Evolutionary conservation across 2,888 invertebrate species (phyloP).

Genomic region (Aleiodes alternator): DNA sequence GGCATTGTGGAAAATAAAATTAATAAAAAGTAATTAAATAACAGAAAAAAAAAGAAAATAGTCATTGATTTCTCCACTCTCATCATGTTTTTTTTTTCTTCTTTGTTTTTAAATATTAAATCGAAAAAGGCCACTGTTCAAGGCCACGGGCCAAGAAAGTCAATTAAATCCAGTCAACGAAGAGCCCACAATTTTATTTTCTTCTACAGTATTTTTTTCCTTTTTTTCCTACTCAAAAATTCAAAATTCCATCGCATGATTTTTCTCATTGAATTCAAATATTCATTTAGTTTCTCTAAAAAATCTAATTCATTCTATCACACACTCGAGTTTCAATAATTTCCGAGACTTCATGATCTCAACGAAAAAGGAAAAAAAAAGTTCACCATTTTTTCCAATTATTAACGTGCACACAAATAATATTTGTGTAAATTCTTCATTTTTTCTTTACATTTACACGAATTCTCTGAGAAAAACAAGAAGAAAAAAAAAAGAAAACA

Average conservation of each 20-base stretch:
- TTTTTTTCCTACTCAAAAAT: slow-evolving; percentile 1
- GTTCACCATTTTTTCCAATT: background rate
- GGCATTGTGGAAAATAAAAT: slow-evolving; percentile 16
- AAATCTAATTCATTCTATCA: slow-evolving; percentile 4
- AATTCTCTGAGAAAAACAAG: background rate
- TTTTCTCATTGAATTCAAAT: background rate
- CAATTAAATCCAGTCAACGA: slow-evolving; percentile 64
- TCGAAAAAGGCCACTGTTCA: slow-evolving; percentile 72
- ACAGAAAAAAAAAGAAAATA: background rate
- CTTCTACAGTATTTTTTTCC: background rate
- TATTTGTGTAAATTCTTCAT: background rate
- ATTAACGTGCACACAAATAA: background rate
- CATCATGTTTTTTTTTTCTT: slow-evolving; percentile 27
- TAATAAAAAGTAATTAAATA: slow-evolving; percentile 3
- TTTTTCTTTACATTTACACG: slow-evolving; percentile 12
- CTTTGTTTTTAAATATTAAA: slow-evolving; percentile 64
- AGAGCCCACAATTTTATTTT: slow-evolving; percentile 50
- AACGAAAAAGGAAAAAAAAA: slow-evolving; percentile 12
- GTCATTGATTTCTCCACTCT: slow-evolving; percentile 23
- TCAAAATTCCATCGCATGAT: slow-evolving; percentile 1
- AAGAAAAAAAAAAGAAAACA: too few relatives aligned
- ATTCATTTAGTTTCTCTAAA: background rate
- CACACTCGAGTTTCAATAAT: slow-evolving; percentile 22
- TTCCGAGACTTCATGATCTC: slow-evolving; percentile 38
- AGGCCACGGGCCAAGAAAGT: slow-evolving; percentile 71